These are phyloP conservation scores for Serilophus lunatus DNA, from an alignment of 2,113 vertebrate genomes.

Conservation along the genomic window DNA sequence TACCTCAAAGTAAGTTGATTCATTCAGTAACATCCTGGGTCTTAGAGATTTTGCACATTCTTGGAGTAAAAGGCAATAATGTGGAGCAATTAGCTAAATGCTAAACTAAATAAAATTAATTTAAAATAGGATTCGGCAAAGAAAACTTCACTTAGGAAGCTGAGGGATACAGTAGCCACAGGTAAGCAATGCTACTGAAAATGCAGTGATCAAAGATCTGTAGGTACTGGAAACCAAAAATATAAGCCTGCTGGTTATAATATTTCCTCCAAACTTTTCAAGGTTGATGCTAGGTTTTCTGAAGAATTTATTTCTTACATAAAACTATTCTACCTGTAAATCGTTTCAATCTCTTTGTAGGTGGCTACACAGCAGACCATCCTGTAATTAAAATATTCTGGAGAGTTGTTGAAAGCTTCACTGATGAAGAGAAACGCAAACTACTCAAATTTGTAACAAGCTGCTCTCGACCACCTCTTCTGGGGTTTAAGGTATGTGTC, in stretches of 20 bases:
- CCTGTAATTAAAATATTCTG: slow-evolving; percentile 95
- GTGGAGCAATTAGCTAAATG: neutral
- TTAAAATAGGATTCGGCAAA: neutral
- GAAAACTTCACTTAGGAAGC: slow-evolving; percentile 12
- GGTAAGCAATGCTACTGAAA: neutral
- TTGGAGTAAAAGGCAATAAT: neutral
- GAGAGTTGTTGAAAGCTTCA: slow-evolving; percentile 97
- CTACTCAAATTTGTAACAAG: slow-evolving; percentile 96
- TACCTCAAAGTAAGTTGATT: neutral
- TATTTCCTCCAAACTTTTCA: neutral
- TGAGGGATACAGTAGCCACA: neutral
- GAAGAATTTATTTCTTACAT: neutral
- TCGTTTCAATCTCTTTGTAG: slow-evolving; percentile 63
- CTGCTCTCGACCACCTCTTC: slow-evolving; percentile 93
- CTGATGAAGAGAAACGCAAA: slow-evolving; percentile 95
- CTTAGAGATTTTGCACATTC: neutral
- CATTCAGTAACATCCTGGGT: neutral
- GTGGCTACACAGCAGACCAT: slow-evolving; percentile 92
- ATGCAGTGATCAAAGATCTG: neutral
- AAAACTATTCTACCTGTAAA: neutral
- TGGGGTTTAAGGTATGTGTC: slow-evolving; percentile 91
- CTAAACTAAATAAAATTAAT: neutral
- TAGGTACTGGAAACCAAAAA: neutral
- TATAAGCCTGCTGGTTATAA: neutral
- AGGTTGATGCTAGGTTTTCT: neutral